These are phyloP conservation scores for Psophia crepitans DNA, from an alignment of 2,113 vertebrate genomes.

Conservation along the genomic window DNA sequence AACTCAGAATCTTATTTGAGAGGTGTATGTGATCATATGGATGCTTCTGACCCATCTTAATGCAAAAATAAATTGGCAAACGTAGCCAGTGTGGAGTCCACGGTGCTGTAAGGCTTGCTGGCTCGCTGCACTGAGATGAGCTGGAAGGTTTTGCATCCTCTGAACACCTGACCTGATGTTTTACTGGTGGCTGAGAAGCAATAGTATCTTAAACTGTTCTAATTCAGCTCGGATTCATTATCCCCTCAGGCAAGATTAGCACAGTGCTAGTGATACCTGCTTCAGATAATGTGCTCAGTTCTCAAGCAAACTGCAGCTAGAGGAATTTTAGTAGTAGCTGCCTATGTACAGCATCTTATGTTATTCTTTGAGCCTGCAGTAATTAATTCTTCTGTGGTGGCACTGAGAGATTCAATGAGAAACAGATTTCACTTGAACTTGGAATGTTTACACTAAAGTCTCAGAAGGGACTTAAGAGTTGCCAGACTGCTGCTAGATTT, in stretches of 20 bases:
- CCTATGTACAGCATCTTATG: neutral
- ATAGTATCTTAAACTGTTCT: neutral
- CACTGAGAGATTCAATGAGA: neutral
- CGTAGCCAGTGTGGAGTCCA: rapidly evolving
- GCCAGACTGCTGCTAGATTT: neutral
- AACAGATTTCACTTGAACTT: neutral
- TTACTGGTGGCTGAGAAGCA: neutral
- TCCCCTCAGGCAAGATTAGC: neutral
- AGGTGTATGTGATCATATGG: rapidly evolving
- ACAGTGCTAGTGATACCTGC: neutral
- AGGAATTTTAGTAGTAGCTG: neutral
- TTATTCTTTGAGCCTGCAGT: neutral
- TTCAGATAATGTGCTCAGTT: neutral
- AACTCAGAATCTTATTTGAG: neutral
- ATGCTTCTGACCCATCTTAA: neutral
- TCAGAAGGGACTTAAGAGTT: neutral
- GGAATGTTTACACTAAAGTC: neutral
- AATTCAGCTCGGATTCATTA: neutral
- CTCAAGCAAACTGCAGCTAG: neutral
- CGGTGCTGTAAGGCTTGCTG: neutral
- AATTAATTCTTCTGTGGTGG: neutral
- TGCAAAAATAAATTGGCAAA: neutral
- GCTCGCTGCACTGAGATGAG: neutral
- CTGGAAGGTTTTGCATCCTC: neutral
- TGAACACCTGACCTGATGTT: neutral